Percentiles rank a stretch among this genome's conserved stretches.
phyloP scores from a whole-genome alignment of 2,113 vertebrate genomes.

The Sakesphorus luctuosus region DNA sequence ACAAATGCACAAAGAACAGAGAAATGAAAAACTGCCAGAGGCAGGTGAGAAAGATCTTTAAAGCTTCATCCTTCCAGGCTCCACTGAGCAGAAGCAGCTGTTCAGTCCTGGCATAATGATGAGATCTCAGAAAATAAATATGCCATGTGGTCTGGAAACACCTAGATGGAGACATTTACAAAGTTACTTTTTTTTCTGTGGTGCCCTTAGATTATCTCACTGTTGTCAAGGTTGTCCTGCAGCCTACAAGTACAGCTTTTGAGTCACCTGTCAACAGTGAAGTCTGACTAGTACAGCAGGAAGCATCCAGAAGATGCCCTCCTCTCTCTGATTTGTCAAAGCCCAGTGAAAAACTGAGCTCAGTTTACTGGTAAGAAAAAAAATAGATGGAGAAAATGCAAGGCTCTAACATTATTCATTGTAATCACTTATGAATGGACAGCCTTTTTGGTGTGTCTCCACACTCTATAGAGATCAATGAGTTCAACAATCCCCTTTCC shows the following conservation, averaged over 20 bases:
- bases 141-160: background rate
- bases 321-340: background rate
- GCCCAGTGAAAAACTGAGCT: background rate
- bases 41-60: background rate
- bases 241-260: background rate
- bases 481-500: background rate
- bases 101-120: background rate
- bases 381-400: background rate
- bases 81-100: background rate
- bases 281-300: background rate
- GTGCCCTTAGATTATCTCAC: background rate
- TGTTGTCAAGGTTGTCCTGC: background rate
- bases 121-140: background rate
- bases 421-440: background rate
- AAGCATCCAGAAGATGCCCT: background rate
- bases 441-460: background rate
- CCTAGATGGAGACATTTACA: background rate
- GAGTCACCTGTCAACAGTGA: background rate
- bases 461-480: background rate
- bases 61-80: background rate
- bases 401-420: background rate
- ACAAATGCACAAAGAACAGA: conserved; percentile 64
- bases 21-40: background rate
- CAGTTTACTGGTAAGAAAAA: background rate
- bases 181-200: background rate